Evolutionary conservation across 2,797 vertebrate genomes (phyloP).

Genomic region (Zenarchopterus dispar): DNA sequence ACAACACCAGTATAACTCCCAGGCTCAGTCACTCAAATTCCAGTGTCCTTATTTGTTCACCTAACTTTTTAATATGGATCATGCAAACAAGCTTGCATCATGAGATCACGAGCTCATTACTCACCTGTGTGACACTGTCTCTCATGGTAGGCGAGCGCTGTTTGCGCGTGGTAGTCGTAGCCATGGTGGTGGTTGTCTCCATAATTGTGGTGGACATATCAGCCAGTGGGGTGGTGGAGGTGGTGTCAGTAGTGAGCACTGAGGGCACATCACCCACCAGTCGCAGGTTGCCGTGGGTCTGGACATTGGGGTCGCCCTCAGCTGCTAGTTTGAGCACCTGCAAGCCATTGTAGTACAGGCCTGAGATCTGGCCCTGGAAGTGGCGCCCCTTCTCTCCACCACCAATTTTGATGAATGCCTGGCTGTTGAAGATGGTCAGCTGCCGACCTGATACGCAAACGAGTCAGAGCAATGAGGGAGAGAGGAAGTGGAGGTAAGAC

Average conservation of each 20-base stretch:
- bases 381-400: slow-evolving; percentile 91
- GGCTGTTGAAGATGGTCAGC: slow-evolving; percentile 97
- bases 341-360: slow-evolving; percentile 95
- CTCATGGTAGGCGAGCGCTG: slow-evolving; percentile 93
- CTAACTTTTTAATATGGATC: not conserved
- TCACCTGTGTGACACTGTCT: slow-evolving; percentile 93
- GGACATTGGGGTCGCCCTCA: slow-evolving; percentile 91
- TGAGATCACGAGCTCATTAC: slow-evolving; percentile 21
- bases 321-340: slow-evolving; percentile 94
- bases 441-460: slow-evolving; percentile 87
- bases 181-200: slow-evolving; percentile 96
- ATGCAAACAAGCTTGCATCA: not conserved
- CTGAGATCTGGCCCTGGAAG: slow-evolving; percentile 96
- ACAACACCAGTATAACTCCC: slow-evolving; percentile 4
- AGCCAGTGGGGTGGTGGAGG: slow-evolving; percentile 91
- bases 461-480: slow-evolving; percentile 17
- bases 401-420: slow-evolving; percentile 93
- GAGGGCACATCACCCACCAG: slow-evolving; percentile 93
- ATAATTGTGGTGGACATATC: slow-evolving; percentile 97
- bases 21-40: slow-evolving; percentile 12
- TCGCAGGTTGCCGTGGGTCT: slow-evolving; percentile 91
- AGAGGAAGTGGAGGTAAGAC: slow-evolving; percentile 15
- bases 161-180: slow-evolving; percentile 93
- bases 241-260: slow-evolving; percentile 90
- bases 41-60: not conserved